Evolutionary conservation across 1,140 invertebrate species (phyloP), one percentile per base, ranked within the genome.

Genomic region (Archegozetes longisetosus): DNA sequence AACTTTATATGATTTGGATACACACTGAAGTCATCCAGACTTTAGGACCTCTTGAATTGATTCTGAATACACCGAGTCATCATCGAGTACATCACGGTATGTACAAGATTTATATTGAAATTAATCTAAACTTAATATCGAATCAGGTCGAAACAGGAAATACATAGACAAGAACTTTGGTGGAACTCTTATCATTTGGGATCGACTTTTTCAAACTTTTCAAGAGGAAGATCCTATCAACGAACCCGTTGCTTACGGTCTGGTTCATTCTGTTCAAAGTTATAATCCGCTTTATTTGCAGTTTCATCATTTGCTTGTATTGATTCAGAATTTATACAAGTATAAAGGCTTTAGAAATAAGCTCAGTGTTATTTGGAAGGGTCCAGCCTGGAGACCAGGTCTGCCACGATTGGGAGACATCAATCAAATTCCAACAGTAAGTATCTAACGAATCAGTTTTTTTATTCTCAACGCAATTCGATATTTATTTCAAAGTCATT

Each of bases 1-100:
- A 88, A 40, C 75, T 92, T 12, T 92, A 85, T 72, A 88, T 91
- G 76, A 86, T 90, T 68, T 92, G 88, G 88, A 85, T 92, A 48
- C 89, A 93, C 70, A 92, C 88, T 0, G 81, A 88, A 68, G 76
- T 84, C 0, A 78, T 91, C 55, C 75, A 79, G 50, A 80, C 77
- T 55, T 71, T 92, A n/a, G 88, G 87, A 3, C 84, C 84, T 1
- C 69, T 92, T 3, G 88, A 91, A 69, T 87, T 80, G 67, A 74
- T 92, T 54, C 77, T 93, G 13, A 91, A 91, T 68, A 91, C 88
- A 0, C 85, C 88, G 0, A 85, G 83, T 65, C 86, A 90, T 71
- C 88, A 93, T 69, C 76, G 87, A 64, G 84, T 90, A 0, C 88
- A 93, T 76, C 88, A 93, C 71, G 88, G 87, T 84, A 75, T 32